Evolutionary conservation across 1,140 invertebrate genomes (phyloP).

Genomic region (Drosophila fuyamai): DNA sequence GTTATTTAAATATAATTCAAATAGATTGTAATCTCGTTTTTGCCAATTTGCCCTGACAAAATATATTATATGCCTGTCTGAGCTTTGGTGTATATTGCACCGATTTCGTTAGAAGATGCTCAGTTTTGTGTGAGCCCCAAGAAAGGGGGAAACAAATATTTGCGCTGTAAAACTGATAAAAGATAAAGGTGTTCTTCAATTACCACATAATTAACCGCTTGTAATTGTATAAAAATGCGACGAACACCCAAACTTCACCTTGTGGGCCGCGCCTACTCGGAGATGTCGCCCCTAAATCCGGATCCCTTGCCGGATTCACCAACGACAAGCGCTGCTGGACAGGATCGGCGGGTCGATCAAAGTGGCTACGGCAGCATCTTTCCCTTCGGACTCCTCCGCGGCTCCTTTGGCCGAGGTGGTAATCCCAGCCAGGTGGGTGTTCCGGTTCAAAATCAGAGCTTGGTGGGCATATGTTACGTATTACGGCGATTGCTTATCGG

Average conservation of each 20-base stretch:
- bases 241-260: constrained; percentile 69
- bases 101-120: constrained; percentile 7
- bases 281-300: constrained; percentile 81
- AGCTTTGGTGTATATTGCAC: background rate
- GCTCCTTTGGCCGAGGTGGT: constrained; percentile 70
- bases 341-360: constrained; percentile 56
- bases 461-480: constrained; percentile 45
- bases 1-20: constrained; percentile 20
- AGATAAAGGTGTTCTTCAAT: constrained; percentile 20
- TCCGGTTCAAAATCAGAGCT: constrained; percentile 11
- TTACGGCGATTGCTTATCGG: constrained; percentile 46
- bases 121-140: constrained; percentile 13
- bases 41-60: constrained; percentile 23
- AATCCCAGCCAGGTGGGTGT: constrained; percentile 72
- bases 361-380: constrained; percentile 79
- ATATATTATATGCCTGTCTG: constrained; percentile 6
- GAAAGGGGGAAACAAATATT: constrained; percentile 29
- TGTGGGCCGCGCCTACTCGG: constrained; percentile 78
- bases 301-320: constrained; percentile 29
- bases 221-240: constrained; percentile 43
- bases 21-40: constrained; percentile 41
- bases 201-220: constrained; percentile 10
- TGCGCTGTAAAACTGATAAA: constrained; percentile 40
- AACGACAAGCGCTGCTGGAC: constrained; percentile 41
- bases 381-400: constrained; percentile 74